These are phyloP conservation scores for Nyctereutes procyonoides DNA, from an alignment of 2,113 vertebrate genomes.

Conservation along the genomic window DNA sequence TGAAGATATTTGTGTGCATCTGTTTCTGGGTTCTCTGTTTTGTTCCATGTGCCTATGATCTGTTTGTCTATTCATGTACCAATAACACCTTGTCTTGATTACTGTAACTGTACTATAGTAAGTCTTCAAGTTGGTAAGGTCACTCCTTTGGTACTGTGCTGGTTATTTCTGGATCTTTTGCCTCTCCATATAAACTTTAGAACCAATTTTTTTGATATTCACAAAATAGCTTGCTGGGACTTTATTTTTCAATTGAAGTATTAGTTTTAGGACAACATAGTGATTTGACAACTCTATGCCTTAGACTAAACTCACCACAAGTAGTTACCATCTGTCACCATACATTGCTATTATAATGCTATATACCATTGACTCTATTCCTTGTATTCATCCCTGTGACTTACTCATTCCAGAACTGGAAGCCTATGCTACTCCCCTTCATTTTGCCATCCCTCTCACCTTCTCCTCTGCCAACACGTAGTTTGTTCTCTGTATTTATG, in stretches of 20 bases:
- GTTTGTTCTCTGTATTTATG: neutral
- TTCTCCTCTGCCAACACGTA: neutral
- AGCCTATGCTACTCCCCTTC: neutral
- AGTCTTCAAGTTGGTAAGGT: neutral
- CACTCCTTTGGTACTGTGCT: neutral
- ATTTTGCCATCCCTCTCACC: neutral
- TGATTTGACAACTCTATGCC: neutral
- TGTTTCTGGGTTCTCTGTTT: neutral
- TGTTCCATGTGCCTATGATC: neutral
- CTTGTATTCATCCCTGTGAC: neutral
- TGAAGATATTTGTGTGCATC: neutral
- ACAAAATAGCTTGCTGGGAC: neutral
- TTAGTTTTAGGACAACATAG: neutral
- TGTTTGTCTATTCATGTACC: neutral
- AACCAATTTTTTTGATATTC: neutral
- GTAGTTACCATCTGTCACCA: neutral
- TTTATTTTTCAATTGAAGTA: neutral
- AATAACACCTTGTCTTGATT: neutral
- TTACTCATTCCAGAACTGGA: neutral
- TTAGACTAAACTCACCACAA: neutral
- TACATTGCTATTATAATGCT: neutral
- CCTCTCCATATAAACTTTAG: neutral
- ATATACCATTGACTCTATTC: neutral
- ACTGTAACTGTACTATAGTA: neutral
- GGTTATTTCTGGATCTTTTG: neutral